Base-by-base conservation (phyloP, 1,140 invertebrate genomes). In the Leptinotarsa texana region DNA sequence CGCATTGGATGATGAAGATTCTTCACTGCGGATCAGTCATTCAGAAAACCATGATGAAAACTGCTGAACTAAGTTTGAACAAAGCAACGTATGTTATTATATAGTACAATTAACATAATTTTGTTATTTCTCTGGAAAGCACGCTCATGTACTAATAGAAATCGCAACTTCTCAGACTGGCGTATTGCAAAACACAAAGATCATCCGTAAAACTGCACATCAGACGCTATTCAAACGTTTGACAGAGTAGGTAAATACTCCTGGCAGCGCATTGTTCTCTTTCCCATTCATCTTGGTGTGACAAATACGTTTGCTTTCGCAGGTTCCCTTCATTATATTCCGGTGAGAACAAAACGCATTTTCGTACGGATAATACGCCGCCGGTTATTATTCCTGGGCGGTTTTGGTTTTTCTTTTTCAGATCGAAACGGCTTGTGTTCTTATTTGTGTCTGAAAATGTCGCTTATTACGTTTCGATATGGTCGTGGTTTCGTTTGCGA, bases 231-330 rank as follows among this genome's bases (percentile, higher is more conserved):
- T 67, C 65, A 67, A 67, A 24, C 11, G 15, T 42, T 67, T 42
- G 24, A 67, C 65, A 17, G 65, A 67, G 65, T 33, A 27, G 65
- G 65, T 67, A 67, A 67, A 67, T 24, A 67, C 65, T 67, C 42
- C 15, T 27, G 65, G 24, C 65, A 67, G 21, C 51, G 5, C 65
- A 67, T 67, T 67, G 65, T 67, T 67, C 65, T 27, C n/a, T n/a
- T 11, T n/a, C 27, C 42, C 65, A 67, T 67, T 67, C 65, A 67
- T 67, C 15, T 67, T 24, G 22, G 65, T 67, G 65, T 67, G 65
- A 67, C 65, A 67, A 67, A 67, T 67, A 17, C 65, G 65, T 67
- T 13, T 67, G 42, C 18, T 22, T 33, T 67, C 42, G 42, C 65
- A 67, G 27, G 65, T 67, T 67, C 65, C 17, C 65, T 67, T 67